These are phyloP conservation scores for Isotomurus palustris DNA, from an alignment of 2,888 invertebrate genomes.

Conservation along the genomic window DNA sequence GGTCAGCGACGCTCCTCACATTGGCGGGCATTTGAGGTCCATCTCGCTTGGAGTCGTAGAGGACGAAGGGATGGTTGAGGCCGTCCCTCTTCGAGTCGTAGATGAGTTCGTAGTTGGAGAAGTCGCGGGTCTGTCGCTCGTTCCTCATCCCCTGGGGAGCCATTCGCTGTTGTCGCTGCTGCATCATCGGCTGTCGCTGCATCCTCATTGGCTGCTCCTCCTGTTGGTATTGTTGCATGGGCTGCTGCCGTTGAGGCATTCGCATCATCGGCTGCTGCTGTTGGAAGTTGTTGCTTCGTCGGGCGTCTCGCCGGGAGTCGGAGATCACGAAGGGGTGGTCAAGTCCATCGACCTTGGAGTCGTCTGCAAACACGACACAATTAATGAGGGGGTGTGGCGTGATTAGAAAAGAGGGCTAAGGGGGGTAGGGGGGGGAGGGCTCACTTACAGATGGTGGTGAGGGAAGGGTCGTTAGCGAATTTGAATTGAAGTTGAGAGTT, in stretches of 20 bases:
- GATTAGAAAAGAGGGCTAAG: not conserved
- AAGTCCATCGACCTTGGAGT: conserved; percentile 19
- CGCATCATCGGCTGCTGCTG: conserved; percentile 2
- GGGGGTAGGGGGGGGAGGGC: too few relatives aligned
- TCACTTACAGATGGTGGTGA: conserved; percentile 27
- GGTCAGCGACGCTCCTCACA: conserved; percentile 25
- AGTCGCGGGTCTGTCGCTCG: conserved; percentile 4
- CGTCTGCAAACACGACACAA: too few relatives aligned
- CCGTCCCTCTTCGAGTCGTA: conserved; percentile 33
- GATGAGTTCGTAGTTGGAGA: conserved; percentile 34
- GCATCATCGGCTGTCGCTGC: not conserved
- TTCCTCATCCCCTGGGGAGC: not conserved
- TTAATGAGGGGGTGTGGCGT: too few relatives aligned
- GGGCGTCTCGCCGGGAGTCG: conserved; percentile 20
- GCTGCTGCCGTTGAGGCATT: not conserved
- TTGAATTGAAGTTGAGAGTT: conserved; percentile 1
- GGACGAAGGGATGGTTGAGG: conserved; percentile 33
- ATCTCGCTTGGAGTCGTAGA: conserved; percentile 35
- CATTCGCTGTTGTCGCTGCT: conserved; percentile 3
- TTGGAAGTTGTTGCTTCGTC: conserved; percentile 8
- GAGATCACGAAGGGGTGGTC: conserved; percentile 32
- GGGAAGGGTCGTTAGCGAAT: conserved; percentile 22
- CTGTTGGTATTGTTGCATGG: not conserved
- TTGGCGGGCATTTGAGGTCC: conserved; percentile 30
- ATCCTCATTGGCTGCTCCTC: not conserved